Conservation (phyloP, 64 coral and sea anemone genomes). For the Catalaphyllia jardinei region DNA sequence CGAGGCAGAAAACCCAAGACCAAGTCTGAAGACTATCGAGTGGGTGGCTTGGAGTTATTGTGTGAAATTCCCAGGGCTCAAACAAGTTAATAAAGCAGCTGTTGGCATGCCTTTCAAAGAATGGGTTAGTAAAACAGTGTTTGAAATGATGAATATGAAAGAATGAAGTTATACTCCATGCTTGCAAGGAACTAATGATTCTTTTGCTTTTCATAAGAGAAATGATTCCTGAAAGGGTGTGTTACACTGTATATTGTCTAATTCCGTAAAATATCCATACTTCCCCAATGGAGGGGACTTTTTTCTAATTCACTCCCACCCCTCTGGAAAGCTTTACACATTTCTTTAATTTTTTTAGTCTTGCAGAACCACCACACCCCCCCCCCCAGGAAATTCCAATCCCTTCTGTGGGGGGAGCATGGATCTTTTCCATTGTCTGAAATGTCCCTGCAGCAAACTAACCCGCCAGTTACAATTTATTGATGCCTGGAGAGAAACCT, state of each 20-base stretch:
- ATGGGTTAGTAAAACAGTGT: neutral
- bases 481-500: neutral
- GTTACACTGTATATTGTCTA: neutral
- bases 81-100: conserved; percentile 2
- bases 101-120: neutral
- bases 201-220: neutral
- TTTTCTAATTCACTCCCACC: too few species aligned
- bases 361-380: conserved; percentile 10
- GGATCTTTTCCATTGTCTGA: neutral
- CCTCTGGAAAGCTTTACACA: too few species aligned
- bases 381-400: neutral
- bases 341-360: too few species aligned
- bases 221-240: too few species aligned
- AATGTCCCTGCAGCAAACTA: conserved; percentile 22
- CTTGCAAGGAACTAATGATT: neutral
- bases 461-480: neutral
- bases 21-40: conserved; percentile 21
- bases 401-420: conserved; percentile 11
- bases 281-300: too few species aligned
- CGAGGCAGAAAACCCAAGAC: conserved; percentile 17
- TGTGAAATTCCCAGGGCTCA: conserved; percentile 23
- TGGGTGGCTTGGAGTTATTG: conserved; percentile 32
- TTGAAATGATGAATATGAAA: neutral
- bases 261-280: too few species aligned
- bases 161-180: neutral